Percentiles rank a stretch among this genome's conserved stretches.
phyloP scores from a whole-genome alignment of 2,888 invertebrate genomes.

The Dicranocentrus wangi region DNA sequence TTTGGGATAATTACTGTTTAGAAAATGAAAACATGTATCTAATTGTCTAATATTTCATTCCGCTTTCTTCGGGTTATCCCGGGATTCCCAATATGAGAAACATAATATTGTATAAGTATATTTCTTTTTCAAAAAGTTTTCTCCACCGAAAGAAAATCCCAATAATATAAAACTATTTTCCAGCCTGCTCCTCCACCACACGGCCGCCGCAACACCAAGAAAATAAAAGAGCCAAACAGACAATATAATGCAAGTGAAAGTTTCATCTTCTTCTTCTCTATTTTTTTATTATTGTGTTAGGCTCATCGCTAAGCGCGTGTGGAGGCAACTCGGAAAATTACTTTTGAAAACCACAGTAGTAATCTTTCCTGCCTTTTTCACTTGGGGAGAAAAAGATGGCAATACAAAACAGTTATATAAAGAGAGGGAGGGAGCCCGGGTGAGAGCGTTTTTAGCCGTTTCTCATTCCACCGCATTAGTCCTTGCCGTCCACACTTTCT shows the following conservation, averaged over 20 bases:
- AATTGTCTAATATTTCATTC: neutral
- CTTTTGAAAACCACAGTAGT: slow-evolving; percentile 51
- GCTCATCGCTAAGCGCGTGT: too few species aligned
- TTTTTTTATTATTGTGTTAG: slow-evolving; percentile 56
- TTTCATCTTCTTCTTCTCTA: slow-evolving; percentile 5
- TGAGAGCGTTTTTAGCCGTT: slow-evolving; percentile 15
- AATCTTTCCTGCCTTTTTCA: slow-evolving; percentile 61
- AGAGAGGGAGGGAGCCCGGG: too few species aligned
- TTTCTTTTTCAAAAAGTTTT: slow-evolving; percentile 1
- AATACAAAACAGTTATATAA: neutral
- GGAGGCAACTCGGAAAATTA: too few species aligned
- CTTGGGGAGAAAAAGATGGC: slow-evolving; percentile 15
- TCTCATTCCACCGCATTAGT: slow-evolving; percentile 42
- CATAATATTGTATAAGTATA: neutral
- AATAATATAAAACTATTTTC: slow-evolving; percentile 1
- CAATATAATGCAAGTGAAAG: slow-evolving; percentile 1
- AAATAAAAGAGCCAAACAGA: too few species aligned
- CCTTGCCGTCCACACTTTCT: slow-evolving; percentile 42
- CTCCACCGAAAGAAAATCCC: neutral
- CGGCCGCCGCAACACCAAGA: neutral
- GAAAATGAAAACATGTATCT: too few species aligned
- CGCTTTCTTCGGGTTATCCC: too few species aligned
- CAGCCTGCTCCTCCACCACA: neutral
- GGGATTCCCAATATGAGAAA: too few species aligned
- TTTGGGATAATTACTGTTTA: too few species aligned